phyloP scores from a whole-genome alignment of 2,113 vertebrate species.

The Bos taurus region ARS-UCD2.0 NC_037334.1:43121501-43122000 shows the following conservation, averaged over 20 bases:
- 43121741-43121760: not conserved
- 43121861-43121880: not conserved
- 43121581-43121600: not conserved
- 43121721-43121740: not conserved
- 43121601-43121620: not conserved
- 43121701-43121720: not conserved
- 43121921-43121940: not conserved
- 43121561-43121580: not conserved
- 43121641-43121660: not conserved
- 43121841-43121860: not conserved
- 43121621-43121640: not conserved
- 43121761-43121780: not conserved
- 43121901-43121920: not conserved
- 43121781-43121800: not conserved
- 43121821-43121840: not conserved
- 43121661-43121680: not conserved
- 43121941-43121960: not conserved
- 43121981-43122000: too few relatives aligned
- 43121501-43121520: conserved; percentile 77
- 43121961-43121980: not conserved
- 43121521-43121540: not conserved
- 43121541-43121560: not conserved
- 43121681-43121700: not conserved
- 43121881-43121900: not conserved
- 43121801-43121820: not conserved